These are phyloP conservation scores for Silurus aristotelis DNA, from an alignment of 2,797 vertebrate genomes.

Conservation along the genomic window DNA sequence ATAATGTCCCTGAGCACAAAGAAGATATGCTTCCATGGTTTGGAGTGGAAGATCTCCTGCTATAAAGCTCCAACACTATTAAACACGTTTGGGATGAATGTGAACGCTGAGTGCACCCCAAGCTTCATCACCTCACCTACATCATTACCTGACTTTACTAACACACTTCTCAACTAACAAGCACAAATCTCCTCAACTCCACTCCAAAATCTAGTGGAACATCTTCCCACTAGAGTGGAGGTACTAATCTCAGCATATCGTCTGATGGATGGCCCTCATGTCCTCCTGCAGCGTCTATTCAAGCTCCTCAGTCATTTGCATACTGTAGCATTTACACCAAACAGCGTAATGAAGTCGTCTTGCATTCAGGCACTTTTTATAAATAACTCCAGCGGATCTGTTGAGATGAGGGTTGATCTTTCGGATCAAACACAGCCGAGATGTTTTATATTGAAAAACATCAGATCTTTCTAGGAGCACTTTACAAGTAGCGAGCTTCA, in stretches of 20 bases:
- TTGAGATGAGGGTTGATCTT: neutral
- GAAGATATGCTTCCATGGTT: no score
- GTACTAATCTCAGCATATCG: neutral
- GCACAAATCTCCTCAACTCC: no score
- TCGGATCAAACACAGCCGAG: neutral
- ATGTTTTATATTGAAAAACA: neutral
- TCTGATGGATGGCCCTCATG: neutral
- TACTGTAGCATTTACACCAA: conserved; percentile 17
- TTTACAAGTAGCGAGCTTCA: neutral
- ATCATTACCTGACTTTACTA: no score
- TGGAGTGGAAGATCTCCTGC: no score
- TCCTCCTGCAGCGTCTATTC: neutral
- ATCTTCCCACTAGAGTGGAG: no score
- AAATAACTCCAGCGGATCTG: neutral
- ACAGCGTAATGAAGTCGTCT: neutral
- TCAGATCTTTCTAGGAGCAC: neutral
- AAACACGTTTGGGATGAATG: no score
- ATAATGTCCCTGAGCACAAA: no score
- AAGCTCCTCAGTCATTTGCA: conserved; percentile 5
- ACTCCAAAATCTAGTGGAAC: no score
- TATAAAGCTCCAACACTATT: no score
- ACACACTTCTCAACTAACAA: no score
- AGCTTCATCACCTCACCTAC: no score
- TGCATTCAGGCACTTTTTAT: neutral
- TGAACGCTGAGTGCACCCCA: no score